phyloP scores from a whole-genome alignment of 2,888 invertebrate species.

The Andrena flavipes region DNA sequence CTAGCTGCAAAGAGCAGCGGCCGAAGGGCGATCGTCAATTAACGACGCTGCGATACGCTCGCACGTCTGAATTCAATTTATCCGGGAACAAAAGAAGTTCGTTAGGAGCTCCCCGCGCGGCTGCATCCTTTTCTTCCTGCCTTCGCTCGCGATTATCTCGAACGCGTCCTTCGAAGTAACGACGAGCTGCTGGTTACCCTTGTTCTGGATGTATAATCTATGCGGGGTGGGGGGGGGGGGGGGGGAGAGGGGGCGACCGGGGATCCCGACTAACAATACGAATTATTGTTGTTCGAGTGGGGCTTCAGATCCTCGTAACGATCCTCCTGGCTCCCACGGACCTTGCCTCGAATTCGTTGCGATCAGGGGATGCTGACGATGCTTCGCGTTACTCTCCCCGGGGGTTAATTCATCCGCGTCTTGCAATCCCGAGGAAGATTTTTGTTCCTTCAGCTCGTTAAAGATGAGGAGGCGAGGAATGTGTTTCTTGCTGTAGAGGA shows the following conservation, averaged over 20 bases:
- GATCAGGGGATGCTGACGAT: neutral
- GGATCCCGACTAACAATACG: conserved; percentile 2
- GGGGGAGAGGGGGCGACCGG: neutral
- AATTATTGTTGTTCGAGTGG: conserved; percentile 27
- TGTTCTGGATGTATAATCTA: neutral
- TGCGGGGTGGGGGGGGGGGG: neutral
- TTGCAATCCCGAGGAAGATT: neutral
- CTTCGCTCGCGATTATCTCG: neutral
- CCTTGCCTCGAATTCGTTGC: conserved; percentile 14
- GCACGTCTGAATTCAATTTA: conserved; percentile 12
- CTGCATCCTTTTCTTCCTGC: neutral
- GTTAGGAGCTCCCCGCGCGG: neutral
- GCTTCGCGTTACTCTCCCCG: neutral
- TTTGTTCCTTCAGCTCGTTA: neutral
- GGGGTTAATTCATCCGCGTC: neutral
- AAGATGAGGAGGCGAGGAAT: neutral
- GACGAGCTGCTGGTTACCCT: neutral
- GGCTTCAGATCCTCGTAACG: conserved; percentile 34
- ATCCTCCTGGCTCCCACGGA: neutral
- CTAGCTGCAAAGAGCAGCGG: no score
- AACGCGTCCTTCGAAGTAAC: conserved; percentile 14
- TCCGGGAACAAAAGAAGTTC: conserved; percentile 35
- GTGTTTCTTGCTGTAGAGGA: neutral
- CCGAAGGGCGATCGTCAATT: neutral
- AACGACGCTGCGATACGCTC: neutral